phyloP scores from a whole-genome alignment of 2,888 invertebrate species.

The Pseudoips prasinana region DNA sequence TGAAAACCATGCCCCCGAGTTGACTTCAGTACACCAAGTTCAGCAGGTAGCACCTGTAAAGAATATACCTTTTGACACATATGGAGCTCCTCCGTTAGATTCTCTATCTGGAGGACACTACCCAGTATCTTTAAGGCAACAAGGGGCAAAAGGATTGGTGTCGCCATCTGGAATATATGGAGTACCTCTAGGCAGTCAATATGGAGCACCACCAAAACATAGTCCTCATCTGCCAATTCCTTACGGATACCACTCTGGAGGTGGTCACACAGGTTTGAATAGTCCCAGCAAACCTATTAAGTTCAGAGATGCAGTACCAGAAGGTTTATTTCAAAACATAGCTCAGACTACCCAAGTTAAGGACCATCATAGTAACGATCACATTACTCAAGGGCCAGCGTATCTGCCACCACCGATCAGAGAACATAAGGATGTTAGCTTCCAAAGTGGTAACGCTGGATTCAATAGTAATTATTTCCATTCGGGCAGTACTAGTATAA shows the following conservation, averaged over 20 bases:
- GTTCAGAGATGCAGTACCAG: slow-evolving; percentile 88
- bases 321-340: slow-evolving; percentile 85
- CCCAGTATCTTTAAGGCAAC: slow-evolving; percentile 58
- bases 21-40: slow-evolving; percentile 41
- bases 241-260: slow-evolving; percentile 68
- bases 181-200: slow-evolving; percentile 79
- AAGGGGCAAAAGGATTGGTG: slow-evolving; percentile 76
- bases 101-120: slow-evolving; percentile 67
- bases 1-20: slow-evolving; percentile 51
- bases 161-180: slow-evolving; percentile 84
- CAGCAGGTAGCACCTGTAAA: slow-evolving; percentile 13
- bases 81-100: slow-evolving; percentile 68
- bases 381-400: slow-evolving; percentile 70
- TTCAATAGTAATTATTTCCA: slow-evolving; percentile 28
- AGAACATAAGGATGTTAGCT: slow-evolving; percentile 74
- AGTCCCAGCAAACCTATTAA: slow-evolving; percentile 84
- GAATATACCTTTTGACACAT: slow-evolving; percentile 52
- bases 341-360: slow-evolving; percentile 84
- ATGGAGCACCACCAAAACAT: slow-evolving; percentile 64
- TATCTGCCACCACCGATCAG: slow-evolving; percentile 86
- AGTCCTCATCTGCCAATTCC: slow-evolving; percentile 63
- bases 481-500: slow-evolving; percentile 31
- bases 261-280: slow-evolving; percentile 65
- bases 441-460: slow-evolving; percentile 48
- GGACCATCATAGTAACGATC: slow-evolving; percentile 81